phyloP scores from a whole-genome alignment of 2,797 vertebrate species.

The Balearica regulorum region DNA sequence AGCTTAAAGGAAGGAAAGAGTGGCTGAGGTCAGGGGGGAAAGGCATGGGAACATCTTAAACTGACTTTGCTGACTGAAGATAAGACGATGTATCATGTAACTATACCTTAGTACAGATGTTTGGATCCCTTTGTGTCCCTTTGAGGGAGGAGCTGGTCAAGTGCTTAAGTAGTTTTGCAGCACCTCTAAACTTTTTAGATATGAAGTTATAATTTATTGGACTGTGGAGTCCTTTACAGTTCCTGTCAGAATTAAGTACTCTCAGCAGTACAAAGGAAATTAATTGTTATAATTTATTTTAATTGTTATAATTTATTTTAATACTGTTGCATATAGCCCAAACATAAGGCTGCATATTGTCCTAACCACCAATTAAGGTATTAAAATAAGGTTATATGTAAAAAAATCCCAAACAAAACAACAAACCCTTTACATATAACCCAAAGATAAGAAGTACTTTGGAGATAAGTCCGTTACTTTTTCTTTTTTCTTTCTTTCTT shows the following conservation, averaged over 20 bases:
- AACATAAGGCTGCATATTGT: not conserved
- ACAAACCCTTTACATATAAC: not conserved
- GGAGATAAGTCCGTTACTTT: not conserved
- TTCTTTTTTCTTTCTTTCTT: not conserved
- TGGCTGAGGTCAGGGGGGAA: not conserved
- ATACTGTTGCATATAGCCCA: not conserved
- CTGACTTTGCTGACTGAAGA: not conserved
- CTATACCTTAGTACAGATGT: not conserved
- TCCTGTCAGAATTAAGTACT: not conserved
- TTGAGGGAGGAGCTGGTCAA: not conserved
- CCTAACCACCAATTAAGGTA: not conserved
- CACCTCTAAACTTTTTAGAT: not conserved
- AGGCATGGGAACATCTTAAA: not conserved
- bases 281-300: not conserved
- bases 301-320: not conserved
- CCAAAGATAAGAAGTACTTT: not conserved
- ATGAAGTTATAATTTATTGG: not conserved
- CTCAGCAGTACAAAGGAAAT: not conserved
- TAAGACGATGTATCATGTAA: not conserved
- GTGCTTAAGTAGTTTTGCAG: not conserved
- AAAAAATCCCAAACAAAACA: too few species aligned
- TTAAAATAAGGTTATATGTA: not conserved
- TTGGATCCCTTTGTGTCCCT: not conserved
- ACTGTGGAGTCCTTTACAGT: not conserved
- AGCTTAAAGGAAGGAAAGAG: not conserved